These are phyloP conservation scores for Actinopyga echinites DNA, from an alignment of 53 echinoderm and acorn worm species.

Conservation along the genomic window DNA sequence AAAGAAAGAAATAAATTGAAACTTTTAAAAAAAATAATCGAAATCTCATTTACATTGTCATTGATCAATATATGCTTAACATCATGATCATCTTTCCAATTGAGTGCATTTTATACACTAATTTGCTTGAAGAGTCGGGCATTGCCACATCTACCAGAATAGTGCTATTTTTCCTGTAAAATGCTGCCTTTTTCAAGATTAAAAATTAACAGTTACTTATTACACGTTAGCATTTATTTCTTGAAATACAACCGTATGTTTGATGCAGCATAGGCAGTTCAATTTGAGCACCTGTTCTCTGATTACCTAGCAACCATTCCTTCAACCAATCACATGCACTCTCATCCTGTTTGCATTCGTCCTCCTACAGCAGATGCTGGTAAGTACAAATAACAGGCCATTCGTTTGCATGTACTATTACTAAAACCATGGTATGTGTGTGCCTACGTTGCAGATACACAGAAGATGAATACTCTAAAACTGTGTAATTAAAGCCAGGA, in stretches of 20 bases:
- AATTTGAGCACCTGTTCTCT: constrained; percentile 37
- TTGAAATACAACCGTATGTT: constrained; percentile 25
- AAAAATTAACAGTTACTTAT: constrained; percentile 35
- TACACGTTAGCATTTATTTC: constrained; percentile 10
- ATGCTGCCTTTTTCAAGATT: not conserved
- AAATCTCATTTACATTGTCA: too few relatives aligned
- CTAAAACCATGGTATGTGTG: not conserved
- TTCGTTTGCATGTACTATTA: constrained; percentile 2
- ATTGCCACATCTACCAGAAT: not conserved
- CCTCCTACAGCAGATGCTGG: constrained; percentile 26
- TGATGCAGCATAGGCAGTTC: constrained; percentile 15
- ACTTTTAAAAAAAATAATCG: too few relatives aligned
- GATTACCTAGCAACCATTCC: constrained; percentile 11
- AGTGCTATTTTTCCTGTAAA: not conserved
- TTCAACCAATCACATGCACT: constrained; percentile 16
- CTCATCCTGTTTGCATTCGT: constrained; percentile 29
- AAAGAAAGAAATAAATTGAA: too few relatives aligned
- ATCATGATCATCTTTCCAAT: too few relatives aligned
- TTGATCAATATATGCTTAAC: too few relatives aligned
- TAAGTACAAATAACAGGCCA: constrained; percentile 27
- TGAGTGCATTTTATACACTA: too few relatives aligned
- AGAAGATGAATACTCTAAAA: not conserved
- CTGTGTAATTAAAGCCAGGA: constrained; percentile 16
- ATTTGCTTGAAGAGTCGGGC: not conserved
- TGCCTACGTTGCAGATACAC: not conserved